phyloP scores from a whole-genome alignment of 2,113 vertebrate species.

The Rhynchopsitta pachyrhyncha region DNA sequence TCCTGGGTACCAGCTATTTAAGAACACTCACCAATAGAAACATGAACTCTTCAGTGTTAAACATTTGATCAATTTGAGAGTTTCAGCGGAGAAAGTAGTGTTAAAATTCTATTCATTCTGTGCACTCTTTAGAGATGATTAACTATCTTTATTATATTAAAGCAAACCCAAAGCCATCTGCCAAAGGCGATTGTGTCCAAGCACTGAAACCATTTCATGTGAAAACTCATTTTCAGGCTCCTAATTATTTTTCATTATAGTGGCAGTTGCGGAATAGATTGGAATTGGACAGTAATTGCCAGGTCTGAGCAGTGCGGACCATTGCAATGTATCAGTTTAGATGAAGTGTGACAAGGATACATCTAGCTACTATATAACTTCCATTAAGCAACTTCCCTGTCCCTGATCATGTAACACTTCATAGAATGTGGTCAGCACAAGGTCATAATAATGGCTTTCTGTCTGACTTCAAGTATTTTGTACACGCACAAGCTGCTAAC shows the following conservation, averaged over 20 bases:
- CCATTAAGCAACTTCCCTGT: slow-evolving; percentile 93
- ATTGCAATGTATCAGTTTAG: slow-evolving; percentile 93
- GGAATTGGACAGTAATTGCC: slow-evolving; percentile 98
- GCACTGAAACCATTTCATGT: slow-evolving; percentile 94
- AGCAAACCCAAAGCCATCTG: slow-evolving; percentile 91
- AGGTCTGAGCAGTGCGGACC: slow-evolving; percentile 86
- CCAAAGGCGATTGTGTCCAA: slow-evolving; percentile 95
- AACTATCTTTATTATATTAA: slow-evolving; percentile 93
- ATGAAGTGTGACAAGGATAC: slow-evolving; percentile 98
- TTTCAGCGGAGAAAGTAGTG: slow-evolving; percentile 77
- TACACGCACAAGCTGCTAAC: slow-evolving; percentile 80
- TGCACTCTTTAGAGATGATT: slow-evolving; percentile 91
- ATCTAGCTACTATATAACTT: slow-evolving; percentile 87
- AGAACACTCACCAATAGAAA: slow-evolving; percentile 33
- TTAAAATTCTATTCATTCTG: slow-evolving; percentile 86
- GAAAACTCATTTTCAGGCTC: slow-evolving; percentile 98
- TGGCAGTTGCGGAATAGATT: slow-evolving; percentile 92
- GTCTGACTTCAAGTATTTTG: slow-evolving; percentile 78
- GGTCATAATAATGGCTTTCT: slow-evolving; percentile 85
- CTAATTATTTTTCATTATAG: slow-evolving; percentile 99
- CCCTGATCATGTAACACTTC: slow-evolving; percentile 88
- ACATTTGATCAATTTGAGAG: slow-evolving; percentile 75
- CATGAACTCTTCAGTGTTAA: slow-evolving; percentile 58
- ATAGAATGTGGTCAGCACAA: slow-evolving; percentile 88
- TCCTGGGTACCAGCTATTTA: slow-evolving; percentile 4